Evolutionary conservation across 1,140 invertebrate genomes (phyloP).

Genomic region (Pantala flavescens): DNA sequence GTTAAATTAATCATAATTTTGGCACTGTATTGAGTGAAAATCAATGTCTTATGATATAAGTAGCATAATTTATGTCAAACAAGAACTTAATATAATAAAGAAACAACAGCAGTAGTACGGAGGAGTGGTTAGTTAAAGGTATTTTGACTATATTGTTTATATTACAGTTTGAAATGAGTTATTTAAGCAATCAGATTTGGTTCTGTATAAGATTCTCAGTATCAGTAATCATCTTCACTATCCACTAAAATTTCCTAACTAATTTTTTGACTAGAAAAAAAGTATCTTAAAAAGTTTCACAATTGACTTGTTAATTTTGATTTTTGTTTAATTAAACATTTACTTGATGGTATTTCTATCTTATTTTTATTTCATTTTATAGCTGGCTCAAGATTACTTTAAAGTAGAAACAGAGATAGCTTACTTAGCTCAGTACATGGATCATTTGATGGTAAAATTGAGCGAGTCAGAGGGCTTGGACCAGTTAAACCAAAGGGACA

Average conservation of each 20-base stretch:
- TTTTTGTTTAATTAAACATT: too few species aligned
- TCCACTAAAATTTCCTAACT: background rate
- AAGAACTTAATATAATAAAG: too few species aligned
- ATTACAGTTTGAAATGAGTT: too few species aligned
- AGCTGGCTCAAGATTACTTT: slow-evolving; percentile 44
- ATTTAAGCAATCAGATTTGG: background rate
- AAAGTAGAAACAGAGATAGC: slow-evolving; percentile 63
- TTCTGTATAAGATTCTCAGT: background rate
- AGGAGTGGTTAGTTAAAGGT: too few species aligned
- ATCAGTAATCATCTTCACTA: background rate
- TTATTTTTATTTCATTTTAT: slow-evolving; percentile 29
- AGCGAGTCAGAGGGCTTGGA: slow-evolving; percentile 47
- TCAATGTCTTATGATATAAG: too few species aligned
- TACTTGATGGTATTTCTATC: too few species aligned
- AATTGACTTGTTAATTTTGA: too few species aligned
- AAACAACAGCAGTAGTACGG: too few species aligned
- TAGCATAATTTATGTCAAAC: too few species aligned
- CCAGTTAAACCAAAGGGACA: slow-evolving; percentile 41
- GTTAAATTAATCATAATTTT: too few species aligned
- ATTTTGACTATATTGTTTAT: too few species aligned
- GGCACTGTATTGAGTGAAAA: too few species aligned
- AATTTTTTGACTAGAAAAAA: background rate
- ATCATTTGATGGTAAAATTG: slow-evolving; percentile 52
- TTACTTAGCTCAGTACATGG: slow-evolving; percentile 54
- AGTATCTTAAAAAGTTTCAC: background rate